Percentiles rank a stretch among this genome's conserved stretches.
These are phyloP conservation scores for Gastracanthus pulcherrimus DNA, from an alignment of 2,888 invertebrate genomes.

Conservation along the genomic window DNA sequence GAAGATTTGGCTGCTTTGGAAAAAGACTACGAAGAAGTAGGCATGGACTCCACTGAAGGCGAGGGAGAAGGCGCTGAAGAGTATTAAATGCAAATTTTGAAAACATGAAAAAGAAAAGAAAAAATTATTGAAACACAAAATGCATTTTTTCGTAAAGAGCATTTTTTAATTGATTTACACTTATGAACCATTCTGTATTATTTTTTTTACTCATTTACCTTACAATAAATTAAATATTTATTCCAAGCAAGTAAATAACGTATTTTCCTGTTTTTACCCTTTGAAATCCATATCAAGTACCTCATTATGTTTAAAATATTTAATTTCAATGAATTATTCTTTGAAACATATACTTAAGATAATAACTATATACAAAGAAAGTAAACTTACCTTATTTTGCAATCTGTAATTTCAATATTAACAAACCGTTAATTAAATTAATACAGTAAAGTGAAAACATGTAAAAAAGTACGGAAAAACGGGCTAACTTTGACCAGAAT, in stretches of 20 bases:
- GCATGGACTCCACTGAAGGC: slow-evolving; percentile 80
- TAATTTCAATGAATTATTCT: too few species aligned
- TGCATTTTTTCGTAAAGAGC: slow-evolving; percentile 49
- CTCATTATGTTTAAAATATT: too few species aligned
- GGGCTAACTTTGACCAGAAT: too few species aligned
- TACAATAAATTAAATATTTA: slow-evolving; percentile 51
- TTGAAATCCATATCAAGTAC: neutral
- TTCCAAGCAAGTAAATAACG: slow-evolving; percentile 41
- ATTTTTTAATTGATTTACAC: slow-evolving; percentile 57
- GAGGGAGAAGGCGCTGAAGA: slow-evolving; percentile 73
- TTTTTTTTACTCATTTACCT: slow-evolving; percentile 52
- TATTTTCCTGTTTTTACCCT: neutral
- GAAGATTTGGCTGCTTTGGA: slow-evolving; percentile 87
- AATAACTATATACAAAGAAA: too few species aligned
- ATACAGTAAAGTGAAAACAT: too few species aligned
- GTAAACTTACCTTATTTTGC: too few species aligned
- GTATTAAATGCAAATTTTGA: slow-evolving; percentile 45
- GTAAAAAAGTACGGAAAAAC: too few species aligned
- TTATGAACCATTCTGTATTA: slow-evolving; percentile 51
- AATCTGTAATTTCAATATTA: too few species aligned
- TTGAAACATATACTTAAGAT: too few species aligned
- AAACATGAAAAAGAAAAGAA: slow-evolving; percentile 31
- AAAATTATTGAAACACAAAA: slow-evolving; percentile 43
- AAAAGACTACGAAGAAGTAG: slow-evolving; percentile 86
- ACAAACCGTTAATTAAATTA: too few species aligned